A percentile compares a stretch with the other conserved stretches of the same genome.
Evolutionary conservation across 2,797 vertebrate species (phyloP).

Genomic region (Rhodeus uyekii): DNA sequence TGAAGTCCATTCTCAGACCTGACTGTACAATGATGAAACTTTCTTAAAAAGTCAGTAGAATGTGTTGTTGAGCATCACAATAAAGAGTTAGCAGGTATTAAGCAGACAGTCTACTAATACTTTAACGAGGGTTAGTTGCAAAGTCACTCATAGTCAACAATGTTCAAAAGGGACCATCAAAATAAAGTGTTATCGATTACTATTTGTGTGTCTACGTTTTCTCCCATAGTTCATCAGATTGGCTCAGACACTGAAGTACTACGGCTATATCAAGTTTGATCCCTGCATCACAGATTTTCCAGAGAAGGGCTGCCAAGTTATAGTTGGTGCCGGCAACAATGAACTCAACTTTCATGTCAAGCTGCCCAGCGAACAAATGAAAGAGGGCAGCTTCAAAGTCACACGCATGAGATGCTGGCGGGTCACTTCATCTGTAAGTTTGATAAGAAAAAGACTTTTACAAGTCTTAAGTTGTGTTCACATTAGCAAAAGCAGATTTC

Average conservation of each 20-base stretch:
- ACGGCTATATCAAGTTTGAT: conserved; percentile 95
- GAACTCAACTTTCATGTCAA: conserved; percentile 98
- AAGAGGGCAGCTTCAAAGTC: conserved; percentile 98
- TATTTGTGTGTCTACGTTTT: background rate
- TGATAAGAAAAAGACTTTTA: background rate
- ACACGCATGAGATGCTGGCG: conserved; percentile 98
- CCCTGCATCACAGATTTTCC: conserved; percentile 96
- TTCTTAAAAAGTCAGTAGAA: too few relatives aligned
- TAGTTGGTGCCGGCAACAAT: conserved; percentile 95
- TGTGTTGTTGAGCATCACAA: too few relatives aligned
- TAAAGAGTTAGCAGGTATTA: too few relatives aligned
- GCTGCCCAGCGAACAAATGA: conserved; percentile 92
- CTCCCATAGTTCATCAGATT: conserved; percentile 87
- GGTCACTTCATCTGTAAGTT: conserved; percentile 96
- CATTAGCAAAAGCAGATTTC: background rate
- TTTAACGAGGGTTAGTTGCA: too few relatives aligned
- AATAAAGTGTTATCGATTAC: background rate
- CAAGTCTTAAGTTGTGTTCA: background rate
- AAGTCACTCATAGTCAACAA: too few relatives aligned
- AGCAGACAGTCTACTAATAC: too few relatives aligned
- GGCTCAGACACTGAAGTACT: conserved; percentile 96
- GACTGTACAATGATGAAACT: background rate
- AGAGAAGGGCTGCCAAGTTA: conserved; percentile 94
- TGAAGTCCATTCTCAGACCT: background rate
- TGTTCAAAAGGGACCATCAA: too few relatives aligned